Conservation (phyloP, 2,797 vertebrate genomes). For the Philypnodon macrostomus region DNA sequence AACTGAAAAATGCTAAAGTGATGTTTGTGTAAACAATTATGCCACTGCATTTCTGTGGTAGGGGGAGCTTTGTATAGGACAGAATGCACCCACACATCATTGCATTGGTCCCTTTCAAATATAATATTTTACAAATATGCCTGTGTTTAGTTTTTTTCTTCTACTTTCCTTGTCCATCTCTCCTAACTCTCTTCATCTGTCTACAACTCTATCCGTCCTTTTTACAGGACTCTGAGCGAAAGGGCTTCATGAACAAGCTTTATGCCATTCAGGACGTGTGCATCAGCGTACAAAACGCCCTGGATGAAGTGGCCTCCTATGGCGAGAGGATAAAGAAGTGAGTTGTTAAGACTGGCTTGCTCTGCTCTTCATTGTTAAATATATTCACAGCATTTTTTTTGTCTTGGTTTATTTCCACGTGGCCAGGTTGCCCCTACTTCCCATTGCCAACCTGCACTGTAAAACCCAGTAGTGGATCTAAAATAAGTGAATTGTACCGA, state of each 20-base stretch:
- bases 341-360: conserved; percentile 74
- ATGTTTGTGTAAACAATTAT: no score
- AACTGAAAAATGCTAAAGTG: no score
- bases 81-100: no score
- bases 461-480: no score
- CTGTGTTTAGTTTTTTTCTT: conserved; percentile 59
- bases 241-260: conserved; percentile 97
- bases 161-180: conserved; percentile 19
- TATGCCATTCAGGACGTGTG: conserved; percentile 98
- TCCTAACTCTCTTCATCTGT: conserved; percentile 41
- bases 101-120: no score
- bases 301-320: conserved; percentile 95
- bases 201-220: conserved; percentile 67
- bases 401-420: conserved; percentile 13
- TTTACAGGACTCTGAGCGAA: conserved; percentile 93
- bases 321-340: conserved; percentile 98
- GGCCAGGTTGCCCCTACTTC: conserved; percentile 56
- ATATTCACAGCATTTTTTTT: conserved; percentile 33
- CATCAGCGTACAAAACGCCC: conserved; percentile 93
- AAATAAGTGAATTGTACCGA: no score
- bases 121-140: conserved; percentile 70
- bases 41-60: no score
- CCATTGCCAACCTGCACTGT: conserved; percentile 45
- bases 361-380: conserved; percentile 41
- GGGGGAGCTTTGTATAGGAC: no score